phyloP scores from a whole-genome alignment of 2,888 invertebrate genomes.

The Neoscelio sp. region DNA sequence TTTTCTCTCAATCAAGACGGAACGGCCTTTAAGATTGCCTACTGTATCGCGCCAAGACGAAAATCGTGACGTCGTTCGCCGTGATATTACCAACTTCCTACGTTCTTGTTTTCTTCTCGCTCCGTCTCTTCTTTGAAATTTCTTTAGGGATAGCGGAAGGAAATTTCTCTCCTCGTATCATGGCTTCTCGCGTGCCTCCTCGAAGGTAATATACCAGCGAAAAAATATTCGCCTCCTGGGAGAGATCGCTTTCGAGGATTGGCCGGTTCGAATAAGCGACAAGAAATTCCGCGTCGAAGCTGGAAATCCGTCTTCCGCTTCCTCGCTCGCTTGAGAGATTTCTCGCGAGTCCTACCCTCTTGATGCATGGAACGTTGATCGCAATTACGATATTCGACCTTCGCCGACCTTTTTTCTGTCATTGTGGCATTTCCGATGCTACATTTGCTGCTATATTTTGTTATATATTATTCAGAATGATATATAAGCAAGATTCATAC shows the following conservation, averaged over 20 bases:
- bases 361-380: conserved; percentile 22
- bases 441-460: no score
- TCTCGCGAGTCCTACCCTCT: not conserved
- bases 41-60: conserved; percentile 68
- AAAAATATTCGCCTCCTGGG: conserved; percentile 68
- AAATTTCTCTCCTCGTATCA: conserved; percentile 56
- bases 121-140: conserved; percentile 54
- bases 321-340: conserved; percentile 13
- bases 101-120: conserved; percentile 48
- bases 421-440: not conserved
- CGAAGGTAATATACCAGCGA: conserved; percentile 61
- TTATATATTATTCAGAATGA: no score
- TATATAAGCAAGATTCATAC: no score
- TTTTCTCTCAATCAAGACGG: conserved; percentile 43
- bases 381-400: conserved; percentile 17
- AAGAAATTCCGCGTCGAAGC: conserved; percentile 50
- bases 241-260: conserved; percentile 67
- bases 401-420: not conserved
- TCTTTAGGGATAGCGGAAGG: conserved; percentile 43
- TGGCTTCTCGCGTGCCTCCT: conserved; percentile 31
- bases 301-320: conserved; percentile 27
- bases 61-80: conserved; percentile 70
- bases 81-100: conserved; percentile 70
- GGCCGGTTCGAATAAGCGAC: conserved; percentile 48
- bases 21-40: conserved; percentile 71